Conservation (phyloP, 1,140 invertebrate species). For the Rhynchophorus ferrugineus region DNA sequence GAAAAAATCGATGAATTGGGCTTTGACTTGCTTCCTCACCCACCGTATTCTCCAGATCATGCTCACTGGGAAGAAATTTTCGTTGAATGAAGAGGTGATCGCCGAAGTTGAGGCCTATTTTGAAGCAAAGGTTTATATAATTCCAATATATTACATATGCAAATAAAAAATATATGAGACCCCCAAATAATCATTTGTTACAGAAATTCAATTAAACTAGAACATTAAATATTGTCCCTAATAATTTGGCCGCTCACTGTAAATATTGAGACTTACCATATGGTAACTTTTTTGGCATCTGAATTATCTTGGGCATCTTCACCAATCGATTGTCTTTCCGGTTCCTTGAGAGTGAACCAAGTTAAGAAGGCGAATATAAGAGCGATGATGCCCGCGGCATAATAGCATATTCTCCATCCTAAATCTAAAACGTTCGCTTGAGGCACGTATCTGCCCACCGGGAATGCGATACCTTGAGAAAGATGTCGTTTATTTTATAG, state of each 20-base stretch:
- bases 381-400: constrained; percentile 73
- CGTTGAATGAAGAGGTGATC: no score
- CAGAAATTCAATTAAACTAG: no score
- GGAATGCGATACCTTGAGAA: constrained; percentile 63
- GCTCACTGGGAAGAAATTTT: no score
- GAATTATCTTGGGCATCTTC: constrained; percentile 46
- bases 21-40: no score
- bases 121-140: no score
- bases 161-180: no score
- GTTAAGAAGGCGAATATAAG: constrained; percentile 67
- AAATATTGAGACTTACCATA: constrained; percentile 46
- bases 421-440: constrained; percentile 66
- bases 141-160: no score
- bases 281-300: constrained; percentile 45
- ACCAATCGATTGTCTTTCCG: constrained; percentile 62
- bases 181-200: no score
- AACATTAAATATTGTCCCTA: neutral
- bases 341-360: constrained; percentile 70
- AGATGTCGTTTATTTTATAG: neutral
- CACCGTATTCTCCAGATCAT: no score
- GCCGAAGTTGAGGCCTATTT: no score
- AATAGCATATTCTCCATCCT: constrained; percentile 86
- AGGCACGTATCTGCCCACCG: constrained; percentile 81
- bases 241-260: neutral
- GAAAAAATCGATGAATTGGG: no score